Evolutionary conservation across 2,113 vertebrate genomes (phyloP).

Genomic region (Serinus canaria): DNA sequence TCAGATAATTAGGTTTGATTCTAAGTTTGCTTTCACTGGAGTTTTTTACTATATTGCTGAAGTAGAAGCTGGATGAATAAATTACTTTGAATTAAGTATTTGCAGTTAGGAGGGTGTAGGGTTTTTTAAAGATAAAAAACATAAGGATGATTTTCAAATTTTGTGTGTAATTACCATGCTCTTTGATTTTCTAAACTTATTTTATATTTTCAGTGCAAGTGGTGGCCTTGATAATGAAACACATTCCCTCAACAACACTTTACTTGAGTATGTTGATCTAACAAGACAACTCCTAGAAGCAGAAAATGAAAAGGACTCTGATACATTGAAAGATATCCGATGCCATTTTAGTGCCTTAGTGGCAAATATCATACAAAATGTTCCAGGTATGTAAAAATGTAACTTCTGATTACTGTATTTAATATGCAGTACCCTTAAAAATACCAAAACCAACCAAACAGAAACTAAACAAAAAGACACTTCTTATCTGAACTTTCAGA

Average conservation of each 20-base stretch:
- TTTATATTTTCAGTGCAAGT: conserved; percentile 80
- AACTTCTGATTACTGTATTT: neutral
- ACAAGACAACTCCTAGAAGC: conserved; percentile 96
- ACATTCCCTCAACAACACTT: conserved; percentile 94
- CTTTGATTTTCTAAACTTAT: neutral
- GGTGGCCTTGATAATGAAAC: conserved; percentile 96
- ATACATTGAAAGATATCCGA: conserved; percentile 94
- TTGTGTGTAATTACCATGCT: neutral
- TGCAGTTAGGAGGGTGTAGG: neutral
- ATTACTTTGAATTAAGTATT: neutral
- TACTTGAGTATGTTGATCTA: conserved; percentile 96
- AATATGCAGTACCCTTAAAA: neutral
- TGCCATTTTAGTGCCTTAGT: conserved; percentile 99
- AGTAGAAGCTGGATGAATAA: neutral
- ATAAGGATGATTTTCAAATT: neutral
- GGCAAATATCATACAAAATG: conserved; percentile 99
- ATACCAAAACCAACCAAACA: neutral
- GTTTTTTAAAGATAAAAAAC: neutral
- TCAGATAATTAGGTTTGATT: neutral
- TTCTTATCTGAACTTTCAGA: neutral
- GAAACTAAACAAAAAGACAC: neutral
- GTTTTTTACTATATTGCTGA: neutral
- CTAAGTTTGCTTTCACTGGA: neutral
- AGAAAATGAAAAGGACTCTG: conserved; percentile 98
- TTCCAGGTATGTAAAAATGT: conserved; percentile 83